Conservation (phyloP, 37 sponge, comb jelly and placozoan species). For the Agelas oroides region DNA sequence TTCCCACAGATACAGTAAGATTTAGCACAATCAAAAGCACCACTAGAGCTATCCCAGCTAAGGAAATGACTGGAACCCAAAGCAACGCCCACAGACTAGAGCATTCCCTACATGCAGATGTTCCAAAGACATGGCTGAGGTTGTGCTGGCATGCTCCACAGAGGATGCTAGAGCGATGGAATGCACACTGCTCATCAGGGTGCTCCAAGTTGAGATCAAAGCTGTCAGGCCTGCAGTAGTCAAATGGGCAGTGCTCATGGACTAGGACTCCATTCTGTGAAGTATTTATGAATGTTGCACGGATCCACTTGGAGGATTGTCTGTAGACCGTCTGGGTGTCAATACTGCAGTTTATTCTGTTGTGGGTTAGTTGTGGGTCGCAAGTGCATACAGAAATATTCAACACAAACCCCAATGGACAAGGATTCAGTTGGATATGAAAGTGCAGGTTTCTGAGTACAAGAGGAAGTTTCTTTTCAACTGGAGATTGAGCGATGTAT, state of each 20-base stretch:
- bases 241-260: constrained; percentile 7
- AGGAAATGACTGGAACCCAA: background rate
- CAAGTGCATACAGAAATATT: too few species aligned
- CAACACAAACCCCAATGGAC: too few species aligned
- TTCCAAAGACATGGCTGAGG: constrained; percentile 15
- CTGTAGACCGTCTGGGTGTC: background rate
- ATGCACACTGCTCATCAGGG: constrained; percentile 18
- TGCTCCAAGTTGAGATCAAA: background rate
- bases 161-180: background rate
- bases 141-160: constrained; percentile 6
- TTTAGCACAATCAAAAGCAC: background rate
- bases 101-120: constrained; percentile 15
- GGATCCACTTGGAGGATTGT: background rate
- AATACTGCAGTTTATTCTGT: background rate
- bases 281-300: too few species aligned
- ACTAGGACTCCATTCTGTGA: background rate
- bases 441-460: too few species aligned
- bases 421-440: too few species aligned
- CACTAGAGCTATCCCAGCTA: constrained; percentile 14
- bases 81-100: background rate
- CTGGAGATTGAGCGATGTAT: too few species aligned
- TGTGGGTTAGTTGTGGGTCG: background rate
- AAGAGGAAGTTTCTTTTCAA: too few species aligned
- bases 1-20: too few species aligned
- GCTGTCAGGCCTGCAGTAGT: constrained; percentile 10